phyloP scores from a whole-genome alignment of 30 jellyfish, hydroid and myxozoan genomes.

The Phacellophora camtschatica region DNA sequence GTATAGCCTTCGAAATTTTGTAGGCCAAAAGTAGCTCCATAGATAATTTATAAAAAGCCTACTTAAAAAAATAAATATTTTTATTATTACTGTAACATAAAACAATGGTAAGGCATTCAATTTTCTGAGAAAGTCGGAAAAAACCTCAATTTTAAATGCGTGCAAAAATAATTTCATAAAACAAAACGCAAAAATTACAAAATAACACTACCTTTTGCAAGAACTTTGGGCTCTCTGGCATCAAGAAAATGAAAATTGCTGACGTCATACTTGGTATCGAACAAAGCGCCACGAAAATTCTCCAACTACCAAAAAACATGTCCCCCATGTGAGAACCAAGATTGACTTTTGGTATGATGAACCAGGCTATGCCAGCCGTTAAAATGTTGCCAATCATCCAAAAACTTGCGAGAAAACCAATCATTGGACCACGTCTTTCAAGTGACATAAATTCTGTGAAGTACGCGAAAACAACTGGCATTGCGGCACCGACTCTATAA shows the following conservation, averaged over 20 bases:
- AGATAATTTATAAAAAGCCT: too few relatives aligned
- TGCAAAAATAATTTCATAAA: not conserved
- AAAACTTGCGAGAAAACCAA: conserved; percentile 80
- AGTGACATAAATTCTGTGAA: conserved; percentile 80
- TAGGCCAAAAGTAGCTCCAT: too few relatives aligned
- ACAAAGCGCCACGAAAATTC: conserved; percentile 90
- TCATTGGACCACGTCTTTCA: conserved; percentile 88
- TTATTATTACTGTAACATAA: too few relatives aligned
- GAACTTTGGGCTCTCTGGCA: conserved; percentile 96
- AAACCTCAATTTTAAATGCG: too few relatives aligned
- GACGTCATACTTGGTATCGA: conserved; percentile 92
- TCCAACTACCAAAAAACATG: conserved; percentile 90
- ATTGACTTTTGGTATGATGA: conserved; percentile 72
- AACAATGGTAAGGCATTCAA: too few relatives aligned
- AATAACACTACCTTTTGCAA: conserved; percentile 59
- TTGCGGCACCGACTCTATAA: conserved; percentile 96
- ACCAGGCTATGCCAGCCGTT: conserved; percentile 93
- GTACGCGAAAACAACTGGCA: conserved; percentile 93
- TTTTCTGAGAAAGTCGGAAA: too few relatives aligned
- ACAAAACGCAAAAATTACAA: not conserved
- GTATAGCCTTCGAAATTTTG: too few relatives aligned
- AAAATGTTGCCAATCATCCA: conserved; percentile 94
- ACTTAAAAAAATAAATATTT: too few relatives aligned
- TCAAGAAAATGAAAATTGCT: conserved; percentile 65
- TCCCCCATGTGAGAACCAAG: conserved; percentile 72